These are phyloP conservation scores for Ramphastos sulfuratus DNA, from an alignment of 2,113 vertebrate genomes.

Conservation along the genomic window DNA sequence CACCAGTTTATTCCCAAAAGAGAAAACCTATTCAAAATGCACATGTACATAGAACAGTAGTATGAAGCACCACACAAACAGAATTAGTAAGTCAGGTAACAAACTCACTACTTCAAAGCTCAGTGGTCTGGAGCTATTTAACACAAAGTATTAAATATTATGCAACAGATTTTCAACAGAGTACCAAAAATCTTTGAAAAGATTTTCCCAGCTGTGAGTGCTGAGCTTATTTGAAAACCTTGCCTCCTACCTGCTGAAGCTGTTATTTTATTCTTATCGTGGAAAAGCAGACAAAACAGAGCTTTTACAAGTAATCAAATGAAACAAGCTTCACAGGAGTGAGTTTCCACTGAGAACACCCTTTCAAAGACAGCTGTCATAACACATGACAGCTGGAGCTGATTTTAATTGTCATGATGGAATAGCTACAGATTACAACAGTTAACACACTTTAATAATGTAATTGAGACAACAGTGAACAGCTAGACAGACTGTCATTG, in stretches of 20 bases:
- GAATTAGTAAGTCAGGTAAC: background rate
- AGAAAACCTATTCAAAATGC: background rate
- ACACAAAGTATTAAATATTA: background rate
- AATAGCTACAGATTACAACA: slow-evolving; percentile 3
- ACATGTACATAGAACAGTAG: background rate
- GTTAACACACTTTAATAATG: background rate
- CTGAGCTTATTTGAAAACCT: background rate
- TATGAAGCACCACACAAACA: background rate
- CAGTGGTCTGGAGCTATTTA: background rate
- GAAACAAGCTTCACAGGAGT: background rate
- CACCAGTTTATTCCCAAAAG: background rate
- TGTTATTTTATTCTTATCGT: background rate
- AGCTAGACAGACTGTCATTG: background rate
- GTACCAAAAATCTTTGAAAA: background rate
- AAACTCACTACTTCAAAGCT: background rate
- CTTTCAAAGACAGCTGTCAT: slow-evolving; percentile 21
- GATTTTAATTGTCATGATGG: slow-evolving; percentile 17
- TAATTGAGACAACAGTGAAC: background rate
- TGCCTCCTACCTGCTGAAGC: background rate
- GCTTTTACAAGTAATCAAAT: background rate
- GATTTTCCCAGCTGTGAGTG: background rate
- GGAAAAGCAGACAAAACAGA: background rate
- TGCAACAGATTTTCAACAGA: background rate
- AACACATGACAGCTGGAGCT: slow-evolving; percentile 11
- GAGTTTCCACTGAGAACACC: slow-evolving; percentile 18